Evolutionary conservation across 2,113 vertebrate species (phyloP).

Genomic region (Helogale parvula): DNA sequence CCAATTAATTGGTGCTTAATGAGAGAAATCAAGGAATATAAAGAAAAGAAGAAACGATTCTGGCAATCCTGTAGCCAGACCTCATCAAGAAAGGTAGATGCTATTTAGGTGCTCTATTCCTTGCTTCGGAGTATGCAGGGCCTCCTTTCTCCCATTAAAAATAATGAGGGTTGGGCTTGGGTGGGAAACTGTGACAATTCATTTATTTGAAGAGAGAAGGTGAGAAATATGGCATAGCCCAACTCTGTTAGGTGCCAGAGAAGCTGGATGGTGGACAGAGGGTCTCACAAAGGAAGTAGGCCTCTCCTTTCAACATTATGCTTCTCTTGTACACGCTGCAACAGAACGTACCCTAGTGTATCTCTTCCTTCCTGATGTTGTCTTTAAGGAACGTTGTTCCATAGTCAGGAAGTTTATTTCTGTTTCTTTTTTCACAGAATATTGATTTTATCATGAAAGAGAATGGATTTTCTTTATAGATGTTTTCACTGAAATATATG

Average conservation of each 20-base stretch:
- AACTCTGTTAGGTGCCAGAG: not conserved
- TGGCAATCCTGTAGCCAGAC: no score
- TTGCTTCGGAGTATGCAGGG: not conserved
- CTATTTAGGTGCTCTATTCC: not conserved
- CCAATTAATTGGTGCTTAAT: not conserved
- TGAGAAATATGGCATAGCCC: not conserved
- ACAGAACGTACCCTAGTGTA: accelerated
- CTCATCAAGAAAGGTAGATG: not conserved
- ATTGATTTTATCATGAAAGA: constrained; percentile 29
- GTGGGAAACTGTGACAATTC: not conserved
- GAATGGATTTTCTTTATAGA: not conserved
- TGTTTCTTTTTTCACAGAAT: not conserved
- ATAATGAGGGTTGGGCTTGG: not conserved
- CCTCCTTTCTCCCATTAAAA: not conserved
- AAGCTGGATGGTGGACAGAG: no score
- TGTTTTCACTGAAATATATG: not conserved
- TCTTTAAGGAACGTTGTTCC: not conserved
- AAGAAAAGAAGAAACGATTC: not conserved
- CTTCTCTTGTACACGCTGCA: accelerated
- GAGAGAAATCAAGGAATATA: not conserved
- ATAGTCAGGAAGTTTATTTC: not conserved
- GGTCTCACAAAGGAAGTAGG: accelerated
- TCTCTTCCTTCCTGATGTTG: not conserved
- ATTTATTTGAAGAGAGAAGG: not conserved
- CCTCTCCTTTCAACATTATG: not conserved